Base-by-base conservation (phyloP, 1,140 invertebrate species). In the Aphelenchoides besseyi region DNA sequence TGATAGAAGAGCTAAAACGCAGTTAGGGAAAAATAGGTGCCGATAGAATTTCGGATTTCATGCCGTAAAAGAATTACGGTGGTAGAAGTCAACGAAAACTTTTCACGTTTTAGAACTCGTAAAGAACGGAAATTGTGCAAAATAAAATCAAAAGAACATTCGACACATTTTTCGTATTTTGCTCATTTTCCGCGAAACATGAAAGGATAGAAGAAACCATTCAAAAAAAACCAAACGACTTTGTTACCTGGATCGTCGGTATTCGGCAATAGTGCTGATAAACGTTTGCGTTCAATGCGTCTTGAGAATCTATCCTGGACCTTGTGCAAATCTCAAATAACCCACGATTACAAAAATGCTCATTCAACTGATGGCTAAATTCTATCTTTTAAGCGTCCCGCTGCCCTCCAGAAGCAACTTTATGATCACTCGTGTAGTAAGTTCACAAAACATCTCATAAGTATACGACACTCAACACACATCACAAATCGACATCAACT, bases 301-400 rank as follows among this genome's bases (percentile, higher is more conserved):
- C 82, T 75, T 55, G 75, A 75, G 71, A 83, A 83, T 28, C 82
- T 80, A 67, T 83, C 82, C 70, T 83, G 81, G 36, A 84, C 75
- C 61, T 81, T 83, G 61, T 30, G 70, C 69, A 83, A 63, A 84
- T 83, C 81, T 83, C 48, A 55, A 48, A 48, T 16, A n/a, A n/a
- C n/a, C n/a, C n/a, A n/a, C n/a, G n/a, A n/a, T n/a, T n/a, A n/a
- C n/a, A n/a, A n/a, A n/a, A n/a, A n/a, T n/a, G n/a, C n/a, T n/a
- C n/a, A n/a, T n/a, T n/a, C n/a, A n/a, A n/a, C n/a, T n/a, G n/a
- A n/a, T n/a, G n/a, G n/a, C n/a, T n/a, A n/a, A n/a, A n/a, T n/a
- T n/a, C n/a, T n/a, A n/a, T n/a, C n/a, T n/a, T n/a, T n/a, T n/a
- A n/a, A n/a, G n/a, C n/a, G n/a, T n/a, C n/a, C n/a, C n/a, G n/a